A percentile compares a stretch with the other conserved stretches of the same genome.
phyloP scores from a whole-genome alignment of 92 coral and sea anemone species.

The Heliopora coerulea region DNA sequence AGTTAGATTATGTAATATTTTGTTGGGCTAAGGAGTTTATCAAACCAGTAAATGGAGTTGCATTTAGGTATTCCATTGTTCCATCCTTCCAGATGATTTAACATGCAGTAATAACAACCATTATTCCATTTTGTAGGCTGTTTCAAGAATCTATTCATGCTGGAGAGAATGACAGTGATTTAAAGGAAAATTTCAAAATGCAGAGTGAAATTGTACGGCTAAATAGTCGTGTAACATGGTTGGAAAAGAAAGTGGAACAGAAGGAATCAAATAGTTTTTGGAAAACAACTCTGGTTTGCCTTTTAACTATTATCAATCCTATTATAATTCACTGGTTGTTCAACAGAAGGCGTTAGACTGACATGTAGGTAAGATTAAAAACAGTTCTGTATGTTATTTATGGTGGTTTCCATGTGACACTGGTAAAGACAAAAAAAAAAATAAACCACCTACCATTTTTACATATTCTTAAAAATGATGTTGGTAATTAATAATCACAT shows the following conservation, averaged over 20 bases:
- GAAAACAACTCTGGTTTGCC: slow-evolving; percentile 74
- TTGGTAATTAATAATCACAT: no score
- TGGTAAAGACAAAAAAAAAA: no score
- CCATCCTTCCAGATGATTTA: neutral
- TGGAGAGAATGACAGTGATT: slow-evolving; percentile 53
- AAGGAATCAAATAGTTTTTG: slow-evolving; percentile 68
- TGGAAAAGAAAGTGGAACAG: slow-evolving; percentile 66
- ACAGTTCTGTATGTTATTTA: no score
- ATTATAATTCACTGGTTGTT: slow-evolving; percentile 81
- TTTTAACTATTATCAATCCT: slow-evolving; percentile 79
- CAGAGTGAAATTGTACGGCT: slow-evolving; percentile 63
- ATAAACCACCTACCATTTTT: no score
- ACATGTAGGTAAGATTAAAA: neutral
- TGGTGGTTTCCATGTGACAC: no score
- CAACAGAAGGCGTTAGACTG: slow-evolving; percentile 62
- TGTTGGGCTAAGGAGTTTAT: no score
- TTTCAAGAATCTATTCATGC: slow-evolving; percentile 58
- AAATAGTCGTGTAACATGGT: slow-evolving; percentile 59
- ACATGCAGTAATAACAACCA: neutral
- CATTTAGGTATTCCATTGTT: no score
- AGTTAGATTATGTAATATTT: no score
- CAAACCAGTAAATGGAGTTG: no score
- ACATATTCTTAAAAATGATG: no score
- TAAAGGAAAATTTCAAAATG: slow-evolving; percentile 50
- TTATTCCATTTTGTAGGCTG: slow-evolving; percentile 3